A percentile compares a stretch with the other conserved stretches of the same genome.
These are phyloP conservation scores for Calypte anna DNA, from an alignment of 2,113 vertebrate species.

Conservation along the genomic window DNA sequence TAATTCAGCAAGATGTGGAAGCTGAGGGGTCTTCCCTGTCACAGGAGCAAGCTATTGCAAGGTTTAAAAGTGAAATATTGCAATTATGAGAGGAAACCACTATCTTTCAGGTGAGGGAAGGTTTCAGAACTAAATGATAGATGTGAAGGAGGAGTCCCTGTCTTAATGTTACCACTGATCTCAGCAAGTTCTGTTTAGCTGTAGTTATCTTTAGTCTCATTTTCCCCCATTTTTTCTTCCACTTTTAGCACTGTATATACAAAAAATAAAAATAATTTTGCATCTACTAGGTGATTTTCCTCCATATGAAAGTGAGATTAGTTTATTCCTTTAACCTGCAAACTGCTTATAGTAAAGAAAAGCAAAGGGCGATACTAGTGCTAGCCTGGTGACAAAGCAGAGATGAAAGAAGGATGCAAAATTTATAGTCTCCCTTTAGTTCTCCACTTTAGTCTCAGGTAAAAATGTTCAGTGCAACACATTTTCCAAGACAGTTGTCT, in stretches of 20 bases:
- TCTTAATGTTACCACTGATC: not conserved
- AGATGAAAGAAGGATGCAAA: not conserved
- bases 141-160: not conserved
- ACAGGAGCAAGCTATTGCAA: not conserved
- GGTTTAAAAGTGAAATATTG: slow-evolving; percentile 10
- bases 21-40: slow-evolving; percentile 3
- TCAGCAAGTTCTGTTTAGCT: not conserved
- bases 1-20: slow-evolving; percentile 9
- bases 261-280: too few species aligned
- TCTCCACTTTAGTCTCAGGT: not conserved
- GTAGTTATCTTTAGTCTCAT: not conserved
- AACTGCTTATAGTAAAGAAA: not conserved
- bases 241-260: not conserved
- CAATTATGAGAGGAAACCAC: not conserved
- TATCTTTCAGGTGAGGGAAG: not conserved
- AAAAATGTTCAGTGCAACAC: not conserved
- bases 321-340: not conserved
- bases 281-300: not conserved
- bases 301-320: not conserved
- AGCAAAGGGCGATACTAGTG: not conserved
- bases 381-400: not conserved
- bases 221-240: not conserved
- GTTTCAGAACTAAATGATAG: not conserved
- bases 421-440: not conserved
- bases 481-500: not conserved